Conservation (phyloP, 2,888 invertebrate species). For the Eurois occulta region DNA sequence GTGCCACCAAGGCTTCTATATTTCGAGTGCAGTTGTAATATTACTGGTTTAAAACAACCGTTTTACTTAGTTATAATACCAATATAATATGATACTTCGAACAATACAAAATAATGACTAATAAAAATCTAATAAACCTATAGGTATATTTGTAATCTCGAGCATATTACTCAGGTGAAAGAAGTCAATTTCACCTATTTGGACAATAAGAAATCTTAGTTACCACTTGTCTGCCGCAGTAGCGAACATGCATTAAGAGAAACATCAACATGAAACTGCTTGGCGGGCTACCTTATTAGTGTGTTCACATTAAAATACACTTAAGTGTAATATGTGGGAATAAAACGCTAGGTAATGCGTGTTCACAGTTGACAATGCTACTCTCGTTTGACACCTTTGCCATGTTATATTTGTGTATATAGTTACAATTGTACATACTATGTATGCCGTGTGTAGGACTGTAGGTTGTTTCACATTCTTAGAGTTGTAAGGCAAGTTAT, state of each 20-base stretch:
- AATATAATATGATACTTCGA: conserved; percentile 48
- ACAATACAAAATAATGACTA: conserved; percentile 38
- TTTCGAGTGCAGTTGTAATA: conserved; percentile 57
- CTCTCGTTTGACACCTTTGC: conserved; percentile 77
- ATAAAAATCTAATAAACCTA: conserved; percentile 47
- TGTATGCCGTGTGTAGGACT: conserved; percentile 88
- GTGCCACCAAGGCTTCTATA: conserved; percentile 60
- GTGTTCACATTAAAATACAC: conserved; percentile 36
- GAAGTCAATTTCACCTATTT: conserved; percentile 70
- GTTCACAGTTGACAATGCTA: conserved; percentile 73
- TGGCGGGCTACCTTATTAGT: conserved; percentile 21
- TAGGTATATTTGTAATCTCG: conserved; percentile 59
- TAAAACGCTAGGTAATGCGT: conserved; percentile 71
- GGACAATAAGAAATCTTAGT: conserved; percentile 85
- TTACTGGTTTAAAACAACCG: conserved; percentile 39
- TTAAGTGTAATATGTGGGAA: conserved; percentile 50
- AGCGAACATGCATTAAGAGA: conserved; percentile 71
- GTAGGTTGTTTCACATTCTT: conserved; percentile 86
- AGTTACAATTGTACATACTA: conserved; percentile 88
- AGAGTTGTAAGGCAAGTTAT: conserved; percentile 83
- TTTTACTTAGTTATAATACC: conserved; percentile 29
- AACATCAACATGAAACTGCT: conserved; percentile 41
- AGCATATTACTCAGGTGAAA: conserved; percentile 65
- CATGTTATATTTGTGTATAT: conserved; percentile 86
- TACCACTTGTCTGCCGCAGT: conserved; percentile 80